Percentiles rank a stretch among this genome's conserved stretches.
Conservation (phyloP, 2,113 vertebrate species). For the Rhipidura dahli region DNA sequence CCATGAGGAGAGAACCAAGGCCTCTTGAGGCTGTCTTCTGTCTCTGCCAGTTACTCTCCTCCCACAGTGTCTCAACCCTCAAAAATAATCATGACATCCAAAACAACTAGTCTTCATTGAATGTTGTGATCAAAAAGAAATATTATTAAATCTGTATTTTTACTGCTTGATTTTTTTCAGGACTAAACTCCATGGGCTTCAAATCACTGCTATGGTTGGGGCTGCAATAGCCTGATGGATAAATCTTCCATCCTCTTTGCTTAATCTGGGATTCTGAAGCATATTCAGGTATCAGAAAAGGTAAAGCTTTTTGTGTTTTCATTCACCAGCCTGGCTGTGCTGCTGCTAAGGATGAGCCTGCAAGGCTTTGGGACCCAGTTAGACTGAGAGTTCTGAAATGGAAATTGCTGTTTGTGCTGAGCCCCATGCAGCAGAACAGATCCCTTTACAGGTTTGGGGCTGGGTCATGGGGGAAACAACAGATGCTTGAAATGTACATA, state of each 20-base stretch:
- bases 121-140: background rate
- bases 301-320: background rate
- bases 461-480: background rate
- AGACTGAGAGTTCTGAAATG: background rate
- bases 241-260: background rate
- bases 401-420: background rate
- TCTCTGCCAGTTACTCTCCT: background rate
- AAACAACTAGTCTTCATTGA: background rate
- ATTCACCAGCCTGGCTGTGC: background rate
- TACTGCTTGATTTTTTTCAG: background rate
- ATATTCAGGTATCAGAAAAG: fast-evolving
- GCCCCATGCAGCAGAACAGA: background rate
- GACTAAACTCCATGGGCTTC: background rate
- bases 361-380: background rate
- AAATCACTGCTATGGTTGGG: background rate
- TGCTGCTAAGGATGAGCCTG: background rate
- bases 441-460: background rate
- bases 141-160: background rate
- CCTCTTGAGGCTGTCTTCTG: background rate
- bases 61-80: background rate
- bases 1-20: background rate
- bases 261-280: background rate
- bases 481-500: background rate
- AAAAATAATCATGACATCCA: background rate
- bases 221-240: background rate